A percentile compares a stretch with the other conserved stretches of the same genome.
Conservation (phyloP, 2,113 vertebrate species). For the Aythya baeri region DNA sequence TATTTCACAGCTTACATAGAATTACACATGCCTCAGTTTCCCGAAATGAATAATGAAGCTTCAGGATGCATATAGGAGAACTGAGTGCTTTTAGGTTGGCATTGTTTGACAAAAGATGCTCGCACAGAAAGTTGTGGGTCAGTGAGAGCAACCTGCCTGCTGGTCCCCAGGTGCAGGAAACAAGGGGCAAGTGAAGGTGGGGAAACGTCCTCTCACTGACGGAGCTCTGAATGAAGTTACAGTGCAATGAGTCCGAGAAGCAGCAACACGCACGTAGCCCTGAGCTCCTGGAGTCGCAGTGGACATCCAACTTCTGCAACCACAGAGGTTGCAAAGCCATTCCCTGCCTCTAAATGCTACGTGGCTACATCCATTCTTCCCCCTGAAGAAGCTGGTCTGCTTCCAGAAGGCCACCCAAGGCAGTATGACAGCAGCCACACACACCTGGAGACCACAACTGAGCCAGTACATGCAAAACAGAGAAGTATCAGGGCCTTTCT, state of each 20-base stretch:
- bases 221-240: background rate
- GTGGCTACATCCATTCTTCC: background rate
- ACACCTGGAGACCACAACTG: accelerated
- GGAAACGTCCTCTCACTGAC: background rate
- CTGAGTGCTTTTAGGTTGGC: background rate
- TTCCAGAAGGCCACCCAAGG: background rate
- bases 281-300: background rate
- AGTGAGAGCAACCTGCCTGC: background rate
- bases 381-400: background rate
- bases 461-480: background rate
- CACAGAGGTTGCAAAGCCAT: background rate
- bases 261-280: accelerated
- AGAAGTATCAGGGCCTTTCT: background rate
- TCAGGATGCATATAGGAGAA: accelerated
- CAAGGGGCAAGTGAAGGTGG: accelerated
- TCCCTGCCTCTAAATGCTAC: background rate
- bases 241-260: accelerated
- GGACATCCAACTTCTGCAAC: no score
- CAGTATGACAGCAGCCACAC: background rate
- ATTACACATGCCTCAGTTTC: background rate
- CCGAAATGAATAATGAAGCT: background rate
- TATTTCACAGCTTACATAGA: background rate
- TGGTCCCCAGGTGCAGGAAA: background rate
- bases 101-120: background rate
- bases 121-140: background rate